Percentiles rank a stretch among this genome's conserved stretches.
Evolutionary conservation across 2,113 vertebrate species (phyloP).

Genomic region (Centrocercus urophasianus): DNA sequence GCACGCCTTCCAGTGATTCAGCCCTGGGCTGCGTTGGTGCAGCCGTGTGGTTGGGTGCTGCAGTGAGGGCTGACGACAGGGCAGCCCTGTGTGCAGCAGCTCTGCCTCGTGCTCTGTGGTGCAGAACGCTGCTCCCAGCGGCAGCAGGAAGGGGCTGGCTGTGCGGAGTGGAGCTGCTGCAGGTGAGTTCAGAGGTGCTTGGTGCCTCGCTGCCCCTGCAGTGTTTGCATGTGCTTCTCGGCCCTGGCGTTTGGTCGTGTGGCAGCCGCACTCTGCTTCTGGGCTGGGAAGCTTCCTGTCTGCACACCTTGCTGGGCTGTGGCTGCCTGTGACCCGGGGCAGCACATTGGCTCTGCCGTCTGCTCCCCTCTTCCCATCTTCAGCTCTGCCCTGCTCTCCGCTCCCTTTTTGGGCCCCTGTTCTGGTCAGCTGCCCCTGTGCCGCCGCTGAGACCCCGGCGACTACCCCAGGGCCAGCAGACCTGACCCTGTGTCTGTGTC

Average conservation of each 20-base stretch:
- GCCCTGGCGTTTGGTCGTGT: fast-evolving
- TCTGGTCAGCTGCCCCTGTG: no score
- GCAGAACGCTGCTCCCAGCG: neutral
- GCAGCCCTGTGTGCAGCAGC: neutral
- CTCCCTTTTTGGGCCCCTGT: no score
- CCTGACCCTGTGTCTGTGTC: neutral
- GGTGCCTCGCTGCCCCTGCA: neutral
- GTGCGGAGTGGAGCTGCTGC: neutral
- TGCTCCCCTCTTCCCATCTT: neutral
- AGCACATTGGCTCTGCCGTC: neutral
- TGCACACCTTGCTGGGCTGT: fast-evolving
- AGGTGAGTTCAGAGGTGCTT: fast-evolving
- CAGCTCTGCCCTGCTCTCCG: neutral
- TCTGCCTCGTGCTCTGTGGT: no score
- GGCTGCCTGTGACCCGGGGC: neutral
- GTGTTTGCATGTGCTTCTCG: neutral
- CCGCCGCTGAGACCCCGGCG: no score
- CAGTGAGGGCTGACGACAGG: no score
- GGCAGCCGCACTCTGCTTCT: neutral
- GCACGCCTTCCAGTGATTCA: fast-evolving
- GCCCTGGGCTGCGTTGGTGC: no score
- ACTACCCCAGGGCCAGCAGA: no score
- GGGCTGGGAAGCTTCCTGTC: no score
- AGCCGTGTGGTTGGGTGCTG: neutral
- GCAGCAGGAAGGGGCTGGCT: neutral